Evolutionary conservation across 2,888 invertebrate species (phyloP), one percentile per base, ranked within the genome.

Genomic region (Brenthis daphne): DNA sequence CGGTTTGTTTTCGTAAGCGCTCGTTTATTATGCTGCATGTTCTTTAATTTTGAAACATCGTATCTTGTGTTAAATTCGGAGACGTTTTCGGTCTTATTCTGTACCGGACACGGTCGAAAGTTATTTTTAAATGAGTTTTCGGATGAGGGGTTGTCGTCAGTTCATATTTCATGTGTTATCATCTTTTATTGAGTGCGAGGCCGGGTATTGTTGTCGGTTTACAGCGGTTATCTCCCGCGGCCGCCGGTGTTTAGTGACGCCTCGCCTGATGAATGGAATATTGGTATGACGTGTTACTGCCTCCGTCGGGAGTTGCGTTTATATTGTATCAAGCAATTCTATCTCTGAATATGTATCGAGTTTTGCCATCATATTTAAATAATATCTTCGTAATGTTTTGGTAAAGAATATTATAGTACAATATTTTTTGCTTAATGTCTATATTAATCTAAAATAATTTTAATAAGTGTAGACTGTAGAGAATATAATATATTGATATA

Each of bases 101-200:
- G 2, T 48, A 8, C 0, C 0, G 0, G 2, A 50, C 77, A 85
- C 70, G 74, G 80, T 78, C 56, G 65, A 77, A 16, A 75, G 76
- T 82, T 3, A 56, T 14, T 74, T 76, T 68, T 50, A 65, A 43
- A 43, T 12, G 57, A 43, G 56, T 37, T 16, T 74, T 79, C 60
- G 76, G 79, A 76, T 77, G 85, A 86, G 87, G 89, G 89, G 89
- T 73, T 88, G 84, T 86, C 83, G 82, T 81, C 85, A 89, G 91
- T 92, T 91, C 92, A 92, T 92, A 92, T 91, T 92, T 92, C 91
- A 92, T 89, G 86, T 88, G 92, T 91, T 92, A 92, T 92, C 92
- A 92, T 92, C 90, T 91, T 92, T 92, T 92, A 92, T 92, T 90
- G 91, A 92, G 92, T 92, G 92, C 87, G 89, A 90, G 91, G 83